phyloP scores from a whole-genome alignment of 1,140 invertebrate species.

The Cydia strobilella region DNA sequence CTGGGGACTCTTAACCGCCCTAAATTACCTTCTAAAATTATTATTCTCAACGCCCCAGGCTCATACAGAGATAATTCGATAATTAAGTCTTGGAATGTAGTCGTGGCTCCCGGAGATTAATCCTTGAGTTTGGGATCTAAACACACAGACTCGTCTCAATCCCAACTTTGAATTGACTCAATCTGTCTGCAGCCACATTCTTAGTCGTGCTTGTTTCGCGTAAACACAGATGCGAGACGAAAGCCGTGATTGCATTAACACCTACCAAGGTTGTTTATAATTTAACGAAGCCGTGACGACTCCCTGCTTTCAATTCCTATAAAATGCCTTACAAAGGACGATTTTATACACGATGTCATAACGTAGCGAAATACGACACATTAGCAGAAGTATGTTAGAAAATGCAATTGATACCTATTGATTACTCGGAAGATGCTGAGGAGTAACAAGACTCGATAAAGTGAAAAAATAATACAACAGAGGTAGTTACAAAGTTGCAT shows the following conservation, averaged over 20 bases:
- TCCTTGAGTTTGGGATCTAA: constrained; percentile 34
- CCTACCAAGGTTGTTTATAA: constrained; percentile 18
- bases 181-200: constrained; percentile 40
- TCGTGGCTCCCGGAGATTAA: constrained; percentile 35
- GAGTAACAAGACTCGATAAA: no score
- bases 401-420: no score
- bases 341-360: no score
- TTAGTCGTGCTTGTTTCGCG: constrained; percentile 32
- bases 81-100: constrained; percentile 22
- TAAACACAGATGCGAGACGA: constrained; percentile 4
- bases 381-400: no score
- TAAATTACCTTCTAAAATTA: neutral
- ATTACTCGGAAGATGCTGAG: no score
- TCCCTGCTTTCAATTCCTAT: no score
- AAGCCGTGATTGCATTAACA: constrained; percentile 28
- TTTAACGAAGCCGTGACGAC: neutral
- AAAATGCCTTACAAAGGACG: no score
- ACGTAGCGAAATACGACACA: no score
- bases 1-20: no score
- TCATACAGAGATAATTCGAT: constrained; percentile 22
- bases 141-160: constrained; percentile 41
- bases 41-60: neutral
- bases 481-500: no score
- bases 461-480: no score
- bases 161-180: constrained; percentile 40